Base-by-base conservation (phyloP, 1,140 invertebrate species). In the Aporrectodea caliginosa region DNA sequence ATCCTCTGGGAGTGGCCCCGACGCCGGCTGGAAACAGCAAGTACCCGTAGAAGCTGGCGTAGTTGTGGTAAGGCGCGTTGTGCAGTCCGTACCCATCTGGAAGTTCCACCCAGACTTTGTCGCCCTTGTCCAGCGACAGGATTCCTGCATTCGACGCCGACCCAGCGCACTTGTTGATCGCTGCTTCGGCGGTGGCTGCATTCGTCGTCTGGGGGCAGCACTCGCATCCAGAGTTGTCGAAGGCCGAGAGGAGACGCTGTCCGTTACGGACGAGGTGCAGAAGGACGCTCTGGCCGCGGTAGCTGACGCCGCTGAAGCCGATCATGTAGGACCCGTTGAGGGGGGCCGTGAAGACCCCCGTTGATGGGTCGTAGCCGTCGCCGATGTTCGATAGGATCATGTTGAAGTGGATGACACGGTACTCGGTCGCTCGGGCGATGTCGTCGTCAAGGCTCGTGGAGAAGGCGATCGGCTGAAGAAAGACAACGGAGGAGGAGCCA, bases 361-460 rank as follows among this genome's bases (percentile, higher is more conserved):
- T 80, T 2, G 68, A 32, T 0, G 33, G 31, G 33, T 80, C 77
- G 76, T 84, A 85, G 2, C 69, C 81, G 68, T 74, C 78, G 16
- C 82, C 84, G 1, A 82, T 34, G 78, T 84, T 85, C 12, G 82
- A 73, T 72, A 83, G 79, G 0, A 85, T 80, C 14, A 81, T 58
- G 80, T 81, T 78, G 72, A 78, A 81, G 29, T 81, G 33, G 35
- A 81, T 35, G 69, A 81, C 71, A 16, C 80, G 68, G 77, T 81
- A 81, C 29, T 78, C 76, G 58, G 33, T 68, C 0, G 35, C 43
- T 2, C 35, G 32, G 27, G 72, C 30, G 30, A 81, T 43, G 35
- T 81, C 76, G 1, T 78, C 32, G 34, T 81, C 77, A 34, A 78
- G 71, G 16, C 76, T 81, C 31, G 73, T 75, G 16, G 80, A 78